These are phyloP conservation scores for Nansenia antarctica DNA, from an alignment of 2,113 vertebrate species.

Conservation along the genomic window DNA sequence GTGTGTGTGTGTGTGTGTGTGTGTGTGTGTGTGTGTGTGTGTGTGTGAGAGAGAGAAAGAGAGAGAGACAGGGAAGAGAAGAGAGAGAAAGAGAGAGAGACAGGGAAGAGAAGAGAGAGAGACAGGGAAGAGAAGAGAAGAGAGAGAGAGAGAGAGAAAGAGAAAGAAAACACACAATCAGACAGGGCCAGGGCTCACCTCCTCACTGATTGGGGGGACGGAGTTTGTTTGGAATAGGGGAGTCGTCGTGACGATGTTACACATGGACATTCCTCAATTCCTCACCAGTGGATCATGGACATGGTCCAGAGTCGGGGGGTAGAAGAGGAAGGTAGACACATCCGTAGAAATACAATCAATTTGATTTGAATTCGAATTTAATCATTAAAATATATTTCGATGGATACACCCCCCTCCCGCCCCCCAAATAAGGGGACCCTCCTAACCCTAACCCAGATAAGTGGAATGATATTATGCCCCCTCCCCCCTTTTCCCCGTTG, in stretches of 20 bases:
- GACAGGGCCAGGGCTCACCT: slow-evolving; percentile 10
- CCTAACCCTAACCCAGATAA: slow-evolving; percentile 18
- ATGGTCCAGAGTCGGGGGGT: not conserved
- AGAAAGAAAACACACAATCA: not conserved
- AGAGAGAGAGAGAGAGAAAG: not conserved
- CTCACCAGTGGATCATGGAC: slow-evolving; percentile 22
- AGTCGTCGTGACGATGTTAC: too few relatives aligned
- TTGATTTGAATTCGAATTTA: too few relatives aligned
- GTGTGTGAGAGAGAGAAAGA: too few relatives aligned
- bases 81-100: too few relatives aligned
- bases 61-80: too few relatives aligned
- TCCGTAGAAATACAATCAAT: too few relatives aligned
- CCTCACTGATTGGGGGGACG: slow-evolving; percentile 35
- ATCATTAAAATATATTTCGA: not conserved
- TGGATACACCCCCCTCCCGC: not conserved
- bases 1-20: too few relatives aligned
- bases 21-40: too few relatives aligned
- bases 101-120: not conserved
- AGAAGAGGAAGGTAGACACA: not conserved
- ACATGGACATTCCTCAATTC: too few relatives aligned
- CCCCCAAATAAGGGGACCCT: slow-evolving; percentile 12
- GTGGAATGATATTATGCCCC: slow-evolving; percentile 38
- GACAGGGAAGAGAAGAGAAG: not conserved
- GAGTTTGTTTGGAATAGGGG: slow-evolving; percentile 25
- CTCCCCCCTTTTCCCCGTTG: not conserved